A percentile compares a stretch with the other conserved stretches of the same genome.
phyloP scores from a whole-genome alignment of 2,113 vertebrate species.

The Passer domesticus region DNA sequence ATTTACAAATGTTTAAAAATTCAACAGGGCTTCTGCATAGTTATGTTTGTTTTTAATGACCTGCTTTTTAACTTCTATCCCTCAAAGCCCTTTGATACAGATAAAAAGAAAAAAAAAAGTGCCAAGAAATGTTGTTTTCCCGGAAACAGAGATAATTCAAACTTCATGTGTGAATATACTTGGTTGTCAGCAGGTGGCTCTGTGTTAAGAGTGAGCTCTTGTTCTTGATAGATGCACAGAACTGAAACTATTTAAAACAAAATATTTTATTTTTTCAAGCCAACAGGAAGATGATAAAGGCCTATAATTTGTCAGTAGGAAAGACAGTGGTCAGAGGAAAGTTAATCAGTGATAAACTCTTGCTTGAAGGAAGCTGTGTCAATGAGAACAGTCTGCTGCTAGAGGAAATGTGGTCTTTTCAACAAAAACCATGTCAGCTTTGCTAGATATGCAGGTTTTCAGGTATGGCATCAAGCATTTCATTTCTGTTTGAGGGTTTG shows the following conservation, averaged over 20 bases:
- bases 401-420: neutral
- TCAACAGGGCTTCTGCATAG: neutral
- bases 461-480: neutral
- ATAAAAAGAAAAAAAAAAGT: neutral
- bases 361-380: neutral
- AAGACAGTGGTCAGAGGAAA: neutral
- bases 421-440: neutral
- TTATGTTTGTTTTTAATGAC: neutral
- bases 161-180: neutral
- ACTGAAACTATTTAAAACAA: neutral
- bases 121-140: neutral
- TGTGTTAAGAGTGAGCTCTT: neutral
- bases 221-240: neutral
- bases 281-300: neutral
- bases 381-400: neutral
- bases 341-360: neutral
- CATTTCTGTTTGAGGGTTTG: neutral
- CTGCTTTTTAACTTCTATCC: neutral
- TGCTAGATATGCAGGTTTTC: neutral
- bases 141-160: neutral
- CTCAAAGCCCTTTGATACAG: neutral
- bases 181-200: slow-evolving; percentile 50
- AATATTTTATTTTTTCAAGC: neutral
- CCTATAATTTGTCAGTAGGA: neutral
- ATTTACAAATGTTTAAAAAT: neutral